phyloP scores from a whole-genome alignment of 2,888 invertebrate genomes.

The Leptinotarsa juncta region DNA sequence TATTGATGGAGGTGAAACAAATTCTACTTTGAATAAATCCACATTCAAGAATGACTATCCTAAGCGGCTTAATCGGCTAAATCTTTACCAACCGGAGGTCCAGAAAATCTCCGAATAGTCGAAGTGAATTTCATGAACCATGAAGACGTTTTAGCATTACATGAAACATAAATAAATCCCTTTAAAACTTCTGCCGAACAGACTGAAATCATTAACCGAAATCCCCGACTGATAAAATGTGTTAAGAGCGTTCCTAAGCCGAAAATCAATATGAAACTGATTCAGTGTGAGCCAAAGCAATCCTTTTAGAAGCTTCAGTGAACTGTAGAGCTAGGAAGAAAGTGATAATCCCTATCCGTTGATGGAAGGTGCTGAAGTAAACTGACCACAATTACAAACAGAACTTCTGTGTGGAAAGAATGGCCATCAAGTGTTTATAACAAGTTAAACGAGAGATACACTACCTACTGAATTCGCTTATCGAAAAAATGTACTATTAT shows the following conservation, averaged over 20 bases:
- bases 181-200: constrained; percentile 34
- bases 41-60: not conserved
- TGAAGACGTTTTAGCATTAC: constrained; percentile 37
- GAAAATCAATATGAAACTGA: constrained; percentile 43
- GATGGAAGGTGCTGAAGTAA: constrained; percentile 18
- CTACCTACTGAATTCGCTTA: no score
- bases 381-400: constrained; percentile 6
- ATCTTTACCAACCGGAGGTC: not conserved
- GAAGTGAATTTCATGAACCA: constrained; percentile 39
- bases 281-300: constrained; percentile 31
- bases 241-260: constrained; percentile 43
- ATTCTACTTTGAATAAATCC: not conserved
- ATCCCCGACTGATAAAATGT: constrained; percentile 43
- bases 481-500: no score
- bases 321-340: constrained; percentile 21
- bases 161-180: constrained; percentile 34
- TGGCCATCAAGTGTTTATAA: not conserved
- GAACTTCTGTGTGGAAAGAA: not conserved
- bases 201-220: constrained; percentile 38
- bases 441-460: no score
- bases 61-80: not conserved
- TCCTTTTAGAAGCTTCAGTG: constrained; percentile 33
- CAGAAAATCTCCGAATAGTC: constrained; percentile 29
- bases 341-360: constrained; percentile 32
- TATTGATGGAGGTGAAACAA: not conserved